Evolutionary conservation across 2,888 invertebrate genomes (phyloP).

Genomic region (Sarcophaga subvicina): DNA sequence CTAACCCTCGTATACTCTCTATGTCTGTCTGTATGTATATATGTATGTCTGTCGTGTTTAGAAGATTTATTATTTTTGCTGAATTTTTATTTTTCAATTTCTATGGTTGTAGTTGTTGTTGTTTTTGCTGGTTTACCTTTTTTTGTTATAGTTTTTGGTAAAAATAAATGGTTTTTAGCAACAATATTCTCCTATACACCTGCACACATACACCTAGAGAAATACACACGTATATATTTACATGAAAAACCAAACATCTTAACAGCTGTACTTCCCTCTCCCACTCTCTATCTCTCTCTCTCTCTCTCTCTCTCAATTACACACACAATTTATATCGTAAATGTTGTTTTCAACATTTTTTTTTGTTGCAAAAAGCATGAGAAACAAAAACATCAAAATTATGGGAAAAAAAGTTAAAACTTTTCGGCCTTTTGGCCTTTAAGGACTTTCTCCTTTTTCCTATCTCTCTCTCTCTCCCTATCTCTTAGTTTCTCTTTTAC

Average conservation of each 20-base stretch:
- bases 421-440: slow-evolving; percentile 61
- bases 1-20: background rate
- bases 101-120: too few species aligned
- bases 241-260: too few species aligned
- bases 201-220: background rate
- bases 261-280: slow-evolving; percentile 44
- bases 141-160: slow-evolving; percentile 21
- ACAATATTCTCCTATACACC: slow-evolving; percentile 39
- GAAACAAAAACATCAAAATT: slow-evolving; percentile 19
- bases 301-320: too few species aligned
- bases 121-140: too few species aligned
- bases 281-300: too few species aligned
- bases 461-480: background rate
- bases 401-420: slow-evolving; percentile 38
- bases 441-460: slow-evolving; percentile 23
- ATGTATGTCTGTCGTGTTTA: slow-evolving; percentile 28
- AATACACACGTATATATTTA: background rate
- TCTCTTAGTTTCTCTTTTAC: too few species aligned
- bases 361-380: too few species aligned
- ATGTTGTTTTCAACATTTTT: slow-evolving; percentile 54
- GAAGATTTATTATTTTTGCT: slow-evolving; percentile 65
- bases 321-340: slow-evolving; percentile 46
- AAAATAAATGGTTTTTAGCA: slow-evolving; percentile 53
- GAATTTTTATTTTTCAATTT: slow-evolving; percentile 34
- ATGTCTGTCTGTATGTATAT: too few species aligned